Evolutionary conservation across 2,888 invertebrate genomes (phyloP), one percentile per base, ranked within the genome.

Genomic region (Tenthredo notha): DNA sequence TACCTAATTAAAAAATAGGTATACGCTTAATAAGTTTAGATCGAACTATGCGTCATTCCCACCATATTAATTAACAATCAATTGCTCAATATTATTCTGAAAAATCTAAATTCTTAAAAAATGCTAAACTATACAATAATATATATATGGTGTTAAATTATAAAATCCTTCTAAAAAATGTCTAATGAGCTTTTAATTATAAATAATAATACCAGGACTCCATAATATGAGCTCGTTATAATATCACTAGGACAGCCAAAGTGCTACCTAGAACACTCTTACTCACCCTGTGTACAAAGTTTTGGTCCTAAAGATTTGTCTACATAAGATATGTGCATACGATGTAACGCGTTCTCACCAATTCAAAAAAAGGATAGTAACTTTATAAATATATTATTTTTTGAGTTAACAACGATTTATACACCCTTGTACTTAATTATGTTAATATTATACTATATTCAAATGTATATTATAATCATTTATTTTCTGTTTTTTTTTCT

Each of bases 271-370:
- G 25, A 50, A 50, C 78, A 58, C 58, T 78, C 10, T 37, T 37
- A 25, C 33, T 78, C 58, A 80, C 80, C 58, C 80, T 80, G 58
- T 80, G 80, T 80, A 80, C 58, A 80, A 80, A 61, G 29, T 47
- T 77, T 80, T 80, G 80, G 80, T 80, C 80, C 58, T 80, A 61
- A 61, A 58, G 18, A 80, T 80, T 80, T 61, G 58, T 61, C 80
- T 61, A 80, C 61, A 29, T 80, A 80, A 80, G 58, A 80, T 80
- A 80, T 77, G 77, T 77, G 75, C 54, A 77, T 40, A 77, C 54
- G 33, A 54, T 50, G n/a, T 58, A 1, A 5, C 77, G 77, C 54
- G 77, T 50, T 50, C 5, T 54, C 77, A 33, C 50, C 77, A 77
- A 80, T 80, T 80, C 29, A 21, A 61, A 40, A 40, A 40, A 29